Evolutionary conservation across 2,888 invertebrate genomes (phyloP), one percentile per base, ranked within the genome.

Genomic region (Polyommatus icarus): DNA sequence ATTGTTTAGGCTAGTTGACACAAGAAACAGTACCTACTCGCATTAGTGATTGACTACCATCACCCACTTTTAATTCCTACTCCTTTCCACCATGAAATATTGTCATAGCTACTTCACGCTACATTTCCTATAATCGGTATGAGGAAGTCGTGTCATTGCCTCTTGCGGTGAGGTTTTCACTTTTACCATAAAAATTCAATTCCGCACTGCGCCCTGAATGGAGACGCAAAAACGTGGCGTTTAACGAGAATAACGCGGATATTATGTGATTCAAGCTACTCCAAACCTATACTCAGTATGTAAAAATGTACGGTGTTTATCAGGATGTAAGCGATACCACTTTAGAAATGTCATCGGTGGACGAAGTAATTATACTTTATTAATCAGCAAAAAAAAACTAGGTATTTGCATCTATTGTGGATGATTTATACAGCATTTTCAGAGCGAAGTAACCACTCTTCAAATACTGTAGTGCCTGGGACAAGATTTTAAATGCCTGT

Each of bases 181-280:
- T 92, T 91, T 91, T 91, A 86, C 88, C 85, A 89, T 88, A 87
- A 89, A 89, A 89, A 81, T 78, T 79, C 85, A 84, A 87, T 89
- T 90, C 87, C 87, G 86, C 86, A 84, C 77, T 80, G 84, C 82
- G 82, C 81, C 84, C 84, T 84, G 83, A 84, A 90, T 89, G 89
- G 89, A 88, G 87, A 80, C 80, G 85, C 84, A 90, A 91, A 90
- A 90, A 92, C 85, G 83, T 83, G 87, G 85, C 86, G 85, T 84
- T 82, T 88, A 86, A 83, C 83, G 87, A 89, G 90, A 88, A 89
- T 87, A 90, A 92, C 88, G 87, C 85, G 84, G 85, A 83, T 84
- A 83, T 67, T 67, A 67, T 15, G 15, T 32, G 29, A 67, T 32
- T 29, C 6, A 32, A 29, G 10, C 7, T 32, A 32, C 29, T 67